phyloP scores from a whole-genome alignment of 2,888 invertebrate species.

The Tenthredo amoena region DNA sequence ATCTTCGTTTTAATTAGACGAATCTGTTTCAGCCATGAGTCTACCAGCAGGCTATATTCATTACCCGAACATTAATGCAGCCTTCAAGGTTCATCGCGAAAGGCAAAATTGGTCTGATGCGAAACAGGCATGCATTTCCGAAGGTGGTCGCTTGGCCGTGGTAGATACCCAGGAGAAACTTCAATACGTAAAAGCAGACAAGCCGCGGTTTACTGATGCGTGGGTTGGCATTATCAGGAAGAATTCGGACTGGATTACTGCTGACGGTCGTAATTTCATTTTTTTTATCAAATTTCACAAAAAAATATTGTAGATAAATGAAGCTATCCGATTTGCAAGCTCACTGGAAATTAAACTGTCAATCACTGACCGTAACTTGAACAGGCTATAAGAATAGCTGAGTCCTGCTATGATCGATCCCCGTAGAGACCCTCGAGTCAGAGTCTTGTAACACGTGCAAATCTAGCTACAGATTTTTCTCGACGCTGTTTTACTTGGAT shows the following conservation, averaged over 20 bases:
- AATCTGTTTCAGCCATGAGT: background rate
- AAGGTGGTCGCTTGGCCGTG: conserved; percentile 32
- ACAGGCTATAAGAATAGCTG: background rate
- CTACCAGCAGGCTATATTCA: conserved; percentile 29
- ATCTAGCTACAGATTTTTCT: conserved; percentile 17
- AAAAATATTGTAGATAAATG: background rate
- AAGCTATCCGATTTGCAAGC: background rate
- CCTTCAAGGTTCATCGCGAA: conserved; percentile 33
- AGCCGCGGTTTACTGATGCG: conserved; percentile 10
- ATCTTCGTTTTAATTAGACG: background rate
- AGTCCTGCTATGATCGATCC: background rate
- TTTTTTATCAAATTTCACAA: background rate
- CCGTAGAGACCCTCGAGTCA: background rate
- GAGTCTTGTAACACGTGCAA: background rate
- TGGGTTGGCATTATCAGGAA: conserved; percentile 32
- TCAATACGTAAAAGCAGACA: conserved; percentile 30
- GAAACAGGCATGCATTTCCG: conserved; percentile 1
- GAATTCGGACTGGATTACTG: background rate
- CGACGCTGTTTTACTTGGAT: background rate
- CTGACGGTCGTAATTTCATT: conserved; percentile 27
- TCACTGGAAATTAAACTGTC: background rate
- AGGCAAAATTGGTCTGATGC: conserved; percentile 17
- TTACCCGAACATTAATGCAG: conserved; percentile 11
- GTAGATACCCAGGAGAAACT: conserved; percentile 33
- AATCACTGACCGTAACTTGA: background rate